Percentiles rank a stretch among this genome's conserved stretches.
These are phyloP conservation scores for Nomia melanderi DNA, from an alignment of 1,140 invertebrate genomes.

Conservation along the genomic window DNA sequence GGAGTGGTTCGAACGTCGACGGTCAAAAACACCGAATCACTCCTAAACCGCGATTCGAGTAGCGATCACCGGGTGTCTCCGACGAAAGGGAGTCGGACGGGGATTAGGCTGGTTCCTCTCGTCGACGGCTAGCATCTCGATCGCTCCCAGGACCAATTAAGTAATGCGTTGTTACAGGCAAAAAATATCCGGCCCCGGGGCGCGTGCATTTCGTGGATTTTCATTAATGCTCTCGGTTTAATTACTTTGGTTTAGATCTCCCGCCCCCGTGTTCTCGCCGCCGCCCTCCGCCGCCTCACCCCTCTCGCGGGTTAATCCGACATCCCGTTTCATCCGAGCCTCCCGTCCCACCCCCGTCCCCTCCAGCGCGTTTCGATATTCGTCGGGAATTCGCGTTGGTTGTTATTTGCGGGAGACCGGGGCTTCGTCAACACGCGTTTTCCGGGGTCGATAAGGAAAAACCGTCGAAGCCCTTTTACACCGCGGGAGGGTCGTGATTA, in stretches of 20 bases:
- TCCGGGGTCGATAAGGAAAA: too few species aligned
- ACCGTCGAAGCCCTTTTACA: too few species aligned
- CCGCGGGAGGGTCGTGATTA: too few species aligned
- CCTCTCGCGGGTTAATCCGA: not conserved
- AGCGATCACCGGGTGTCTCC: too few species aligned
- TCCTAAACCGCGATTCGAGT: too few species aligned
- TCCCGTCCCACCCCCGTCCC: not conserved
- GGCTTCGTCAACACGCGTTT: too few species aligned
- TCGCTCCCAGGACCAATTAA: slow-evolving; percentile 51
- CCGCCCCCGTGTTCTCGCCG: not conserved
- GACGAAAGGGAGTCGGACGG: slow-evolving; percentile 4
- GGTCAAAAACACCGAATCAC: too few species aligned
- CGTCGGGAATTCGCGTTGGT: not conserved
- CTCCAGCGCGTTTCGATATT: not conserved
- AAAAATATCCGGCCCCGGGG: slow-evolving; percentile 41
- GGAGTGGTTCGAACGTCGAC: too few species aligned
- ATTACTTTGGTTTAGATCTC: slow-evolving; percentile 42
- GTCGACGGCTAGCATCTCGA: slow-evolving; percentile 21
- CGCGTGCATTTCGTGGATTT: slow-evolving; percentile 13
- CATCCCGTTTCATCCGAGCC: not conserved
- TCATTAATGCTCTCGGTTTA: slow-evolving; percentile 48
- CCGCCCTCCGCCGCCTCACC: too few species aligned
- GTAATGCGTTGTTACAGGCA: slow-evolving; percentile 50
- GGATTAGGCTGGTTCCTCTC: not conserved
- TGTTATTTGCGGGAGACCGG: too few species aligned